phyloP scores from a whole-genome alignment of 2,113 vertebrate species.

The Caranx ignobilis region DNA sequence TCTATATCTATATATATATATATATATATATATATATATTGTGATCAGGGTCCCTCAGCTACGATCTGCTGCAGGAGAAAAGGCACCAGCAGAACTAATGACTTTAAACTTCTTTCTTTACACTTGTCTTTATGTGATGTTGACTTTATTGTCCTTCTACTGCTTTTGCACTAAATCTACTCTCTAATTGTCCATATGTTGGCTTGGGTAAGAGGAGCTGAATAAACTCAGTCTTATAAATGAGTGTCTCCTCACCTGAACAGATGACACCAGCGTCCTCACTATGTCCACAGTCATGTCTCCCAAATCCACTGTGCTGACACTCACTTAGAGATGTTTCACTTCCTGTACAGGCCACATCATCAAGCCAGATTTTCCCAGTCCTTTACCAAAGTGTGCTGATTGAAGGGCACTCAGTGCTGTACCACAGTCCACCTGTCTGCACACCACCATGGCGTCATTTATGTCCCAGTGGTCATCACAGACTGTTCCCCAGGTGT shows the following conservation, averaged over 20 bases:
- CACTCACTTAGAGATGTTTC: conserved; percentile 13
- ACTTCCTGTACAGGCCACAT: conserved; percentile 22
- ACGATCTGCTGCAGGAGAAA: too few species aligned
- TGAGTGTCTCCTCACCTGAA: conserved; percentile 2
- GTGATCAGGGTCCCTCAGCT: too few species aligned
- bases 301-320: background rate
- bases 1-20: too few species aligned
- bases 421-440: background rate
- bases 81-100: too few species aligned
- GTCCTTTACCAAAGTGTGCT: background rate
- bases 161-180: too few species aligned
- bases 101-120: too few species aligned
- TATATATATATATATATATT: too few species aligned
- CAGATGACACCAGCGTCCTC: conserved; percentile 23
- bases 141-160: too few species aligned
- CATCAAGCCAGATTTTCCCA: conserved; percentile 27
- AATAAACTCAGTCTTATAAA: too few species aligned
- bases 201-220: too few species aligned
- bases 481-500: conserved; percentile 19
- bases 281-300: background rate
- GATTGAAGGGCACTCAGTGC: rapidly evolving
- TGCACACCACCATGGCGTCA: conserved; percentile 5
- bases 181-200: too few species aligned
- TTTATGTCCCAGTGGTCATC: background rate
- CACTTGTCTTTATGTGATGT: too few species aligned